These are phyloP conservation scores for Sinhomidia bicolor DNA, from an alignment of 2,888 invertebrate species.

Conservation along the genomic window DNA sequence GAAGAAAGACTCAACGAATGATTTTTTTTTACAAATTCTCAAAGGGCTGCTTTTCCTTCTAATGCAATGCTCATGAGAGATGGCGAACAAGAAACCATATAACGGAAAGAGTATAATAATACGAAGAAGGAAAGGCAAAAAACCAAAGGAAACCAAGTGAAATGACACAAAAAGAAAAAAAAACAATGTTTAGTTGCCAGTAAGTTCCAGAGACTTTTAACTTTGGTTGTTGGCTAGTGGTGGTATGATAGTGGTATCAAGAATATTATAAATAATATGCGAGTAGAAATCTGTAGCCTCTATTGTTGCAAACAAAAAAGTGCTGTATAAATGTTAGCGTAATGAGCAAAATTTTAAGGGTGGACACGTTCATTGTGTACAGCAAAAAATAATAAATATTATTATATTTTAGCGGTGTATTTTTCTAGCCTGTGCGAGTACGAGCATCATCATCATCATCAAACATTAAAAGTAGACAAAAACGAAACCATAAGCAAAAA, in stretches of 20 bases:
- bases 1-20: no score
- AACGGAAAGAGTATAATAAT: neutral
- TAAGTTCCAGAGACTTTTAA: neutral
- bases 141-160: slow-evolving; percentile 65
- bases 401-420: no score
- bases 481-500: no score
- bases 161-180: slow-evolving; percentile 48
- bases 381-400: no score
- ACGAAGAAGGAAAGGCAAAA: slow-evolving; percentile 50
- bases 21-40: slow-evolving; percentile 70
- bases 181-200: neutral
- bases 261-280: slow-evolving; percentile 4
- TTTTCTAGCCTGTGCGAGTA: no score
- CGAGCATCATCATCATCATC: no score
- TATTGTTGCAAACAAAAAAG: neutral
- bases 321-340: slow-evolving; percentile 15
- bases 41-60: slow-evolving; percentile 62
- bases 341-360: slow-evolving; percentile 3
- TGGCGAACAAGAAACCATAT: neutral
- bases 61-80: slow-evolving; percentile 54
- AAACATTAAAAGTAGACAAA: no score
- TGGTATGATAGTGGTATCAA: neutral
- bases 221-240: no score
- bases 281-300: neutral
- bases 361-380: no score